Conservation (phyloP, 2,113 vertebrate species). For the Neogobius melanostomus region DNA sequence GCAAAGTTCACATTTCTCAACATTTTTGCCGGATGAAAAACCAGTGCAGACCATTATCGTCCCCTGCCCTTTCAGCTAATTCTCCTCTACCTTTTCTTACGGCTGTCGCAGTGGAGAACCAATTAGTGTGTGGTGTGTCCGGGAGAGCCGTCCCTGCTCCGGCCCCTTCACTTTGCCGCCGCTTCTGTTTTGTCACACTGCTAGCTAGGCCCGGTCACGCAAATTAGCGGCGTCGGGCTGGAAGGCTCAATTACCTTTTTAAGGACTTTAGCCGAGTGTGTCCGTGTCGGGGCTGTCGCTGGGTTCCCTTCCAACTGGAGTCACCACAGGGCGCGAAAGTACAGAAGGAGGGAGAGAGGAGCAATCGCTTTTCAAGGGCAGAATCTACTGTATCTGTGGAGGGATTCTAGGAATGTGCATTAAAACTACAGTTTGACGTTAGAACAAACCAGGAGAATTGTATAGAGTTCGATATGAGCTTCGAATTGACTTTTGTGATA, state of each 20-base stretch:
- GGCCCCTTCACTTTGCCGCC: conserved; percentile 33
- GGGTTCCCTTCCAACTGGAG: conserved; percentile 53
- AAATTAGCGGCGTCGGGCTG: conserved; percentile 75
- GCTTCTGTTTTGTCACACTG: conserved; percentile 69
- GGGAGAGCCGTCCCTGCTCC: conserved; percentile 63
- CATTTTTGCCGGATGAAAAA: conserved; percentile 44
- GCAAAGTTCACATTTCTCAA: conserved; percentile 38
- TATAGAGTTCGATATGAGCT: too few relatives aligned
- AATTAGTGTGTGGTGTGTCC: conserved; percentile 76
- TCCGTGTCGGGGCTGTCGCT: conserved; percentile 59
- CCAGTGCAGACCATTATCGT: conserved; percentile 46
- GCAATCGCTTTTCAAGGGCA: conserved; percentile 31
- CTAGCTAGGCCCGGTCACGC: conserved; percentile 66
- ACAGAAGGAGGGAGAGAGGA: conserved; percentile 4
- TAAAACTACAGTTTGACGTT: too few relatives aligned
- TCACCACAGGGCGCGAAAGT: conserved; percentile 48
- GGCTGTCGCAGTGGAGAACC: conserved; percentile 65
- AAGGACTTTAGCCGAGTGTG: conserved; percentile 71
- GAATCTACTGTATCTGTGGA: background rate
- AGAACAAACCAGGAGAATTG: too few relatives aligned
- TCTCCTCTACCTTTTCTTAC: conserved; percentile 66
- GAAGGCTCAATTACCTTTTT: conserved; percentile 79
- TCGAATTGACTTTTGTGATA: too few relatives aligned
- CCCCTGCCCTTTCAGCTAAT: conserved; percentile 61
- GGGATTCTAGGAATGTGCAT: background rate